Percentiles rank a stretch among this genome's conserved stretches.
These are phyloP conservation scores for Spermophilus dauricus DNA, from an alignment of 2,113 vertebrate genomes.

Conservation along the genomic window DNA sequence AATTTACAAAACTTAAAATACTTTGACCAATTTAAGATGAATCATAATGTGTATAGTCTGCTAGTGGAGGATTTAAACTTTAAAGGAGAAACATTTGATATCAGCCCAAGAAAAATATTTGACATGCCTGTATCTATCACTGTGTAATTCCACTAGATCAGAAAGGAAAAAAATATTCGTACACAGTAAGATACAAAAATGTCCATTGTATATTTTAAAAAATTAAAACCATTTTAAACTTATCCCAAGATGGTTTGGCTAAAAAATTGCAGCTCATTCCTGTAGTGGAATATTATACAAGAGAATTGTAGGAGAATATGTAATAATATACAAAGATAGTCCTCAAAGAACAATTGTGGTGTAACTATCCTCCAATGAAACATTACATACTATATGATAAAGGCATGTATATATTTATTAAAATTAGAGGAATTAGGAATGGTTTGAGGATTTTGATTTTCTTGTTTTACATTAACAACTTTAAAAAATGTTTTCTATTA, in stretches of 20 bases:
- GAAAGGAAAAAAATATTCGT: background rate
- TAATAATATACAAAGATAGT: constrained; percentile 28
- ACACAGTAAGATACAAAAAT: background rate
- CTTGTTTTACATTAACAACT: background rate
- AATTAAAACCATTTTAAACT: constrained; percentile 27
- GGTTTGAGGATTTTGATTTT: background rate
- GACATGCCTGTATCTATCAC: background rate
- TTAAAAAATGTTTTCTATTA: background rate
- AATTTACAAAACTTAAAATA: background rate
- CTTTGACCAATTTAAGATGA: background rate
- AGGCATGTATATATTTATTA: constrained; percentile 3
- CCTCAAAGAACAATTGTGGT: background rate
- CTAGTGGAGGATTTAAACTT: background rate
- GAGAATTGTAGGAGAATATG: constrained; percentile 32
- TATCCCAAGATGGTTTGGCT: background rate
- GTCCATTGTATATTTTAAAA: background rate
- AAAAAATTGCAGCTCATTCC: background rate
- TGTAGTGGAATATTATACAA: background rate
- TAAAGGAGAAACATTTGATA: background rate
- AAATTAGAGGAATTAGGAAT: background rate
- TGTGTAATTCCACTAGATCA: constrained; percentile 1
- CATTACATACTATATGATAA: background rate
- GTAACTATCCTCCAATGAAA: constrained; percentile 34
- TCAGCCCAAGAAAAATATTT: background rate
- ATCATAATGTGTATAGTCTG: background rate